Evolutionary conservation across 1,140 invertebrate genomes (phyloP).

Genomic region (Sminthurinus signatus): DNA sequence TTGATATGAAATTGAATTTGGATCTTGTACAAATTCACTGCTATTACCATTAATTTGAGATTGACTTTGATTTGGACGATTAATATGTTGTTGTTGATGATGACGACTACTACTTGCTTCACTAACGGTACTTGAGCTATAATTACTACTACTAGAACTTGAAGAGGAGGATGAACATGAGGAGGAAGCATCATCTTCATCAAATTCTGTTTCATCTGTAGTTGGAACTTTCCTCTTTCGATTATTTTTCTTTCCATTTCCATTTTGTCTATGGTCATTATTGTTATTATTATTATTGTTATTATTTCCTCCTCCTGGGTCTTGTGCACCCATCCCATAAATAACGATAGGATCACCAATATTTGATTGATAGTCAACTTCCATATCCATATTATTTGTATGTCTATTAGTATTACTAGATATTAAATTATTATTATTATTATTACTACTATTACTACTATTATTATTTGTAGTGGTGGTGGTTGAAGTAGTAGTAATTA

Average conservation of each 20-base stretch:
- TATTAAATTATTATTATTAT: background rate
- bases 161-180: background rate
- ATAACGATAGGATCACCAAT: background rate
- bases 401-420: background rate
- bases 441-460: background rate
- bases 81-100: background rate
- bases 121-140: background rate
- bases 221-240: background rate
- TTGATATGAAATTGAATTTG: background rate
- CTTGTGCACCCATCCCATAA: background rate
- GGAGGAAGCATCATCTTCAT: background rate
- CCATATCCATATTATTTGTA: background rate
- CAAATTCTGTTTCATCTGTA: background rate
- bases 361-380: background rate
- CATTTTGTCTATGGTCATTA: too few species aligned
- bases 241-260: background rate
- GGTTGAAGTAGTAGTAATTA: background rate
- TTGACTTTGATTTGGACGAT: too few species aligned
- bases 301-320: background rate
- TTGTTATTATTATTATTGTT: too few species aligned
- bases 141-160: background rate
- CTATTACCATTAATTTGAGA: too few species aligned
- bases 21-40: background rate
- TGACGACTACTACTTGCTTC: background rate
- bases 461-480: background rate